Conservation (phyloP, 2,888 invertebrate species). For the Argyresthia goedartella region DNA sequence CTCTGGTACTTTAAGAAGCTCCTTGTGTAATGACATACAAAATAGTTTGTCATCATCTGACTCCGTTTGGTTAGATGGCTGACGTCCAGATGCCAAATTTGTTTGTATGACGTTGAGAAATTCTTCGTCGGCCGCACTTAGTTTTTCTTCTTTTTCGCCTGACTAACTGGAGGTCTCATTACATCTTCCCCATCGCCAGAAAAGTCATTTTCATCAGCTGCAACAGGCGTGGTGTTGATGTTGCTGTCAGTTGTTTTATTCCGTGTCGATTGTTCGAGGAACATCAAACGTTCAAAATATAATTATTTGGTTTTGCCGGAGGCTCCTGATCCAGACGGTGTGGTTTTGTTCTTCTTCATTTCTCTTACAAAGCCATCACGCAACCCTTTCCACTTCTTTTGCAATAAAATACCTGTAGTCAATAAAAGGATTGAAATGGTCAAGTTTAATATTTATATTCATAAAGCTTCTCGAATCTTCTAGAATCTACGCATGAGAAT, state of each 20-base stretch:
- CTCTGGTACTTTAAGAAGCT: slow-evolving; percentile 22
- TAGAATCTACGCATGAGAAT: too few species aligned
- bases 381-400: slow-evolving; percentile 22
- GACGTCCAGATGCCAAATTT: slow-evolving; percentile 17
- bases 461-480: too few species aligned
- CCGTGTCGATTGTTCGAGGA: slow-evolving; percentile 19
- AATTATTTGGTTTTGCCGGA: slow-evolving; percentile 18
- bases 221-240: slow-evolving; percentile 16
- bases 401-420: slow-evolving; percentile 16
- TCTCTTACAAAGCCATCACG: slow-evolving; percentile 19
- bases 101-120: slow-evolving; percentile 16
- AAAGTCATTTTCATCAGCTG: too few species aligned
- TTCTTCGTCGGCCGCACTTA: slow-evolving; percentile 9
- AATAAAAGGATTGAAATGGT: slow-evolving; percentile 9
- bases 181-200: slow-evolving; percentile 6
- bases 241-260: slow-evolving; percentile 17
- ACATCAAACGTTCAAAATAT: slow-evolving; percentile 21
- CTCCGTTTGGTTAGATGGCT: too few species aligned
- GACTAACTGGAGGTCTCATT: slow-evolving; percentile 18
- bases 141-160: slow-evolving; percentile 18
- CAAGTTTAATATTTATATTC: too few species aligned
- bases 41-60: slow-evolving; percentile 24
- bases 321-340: slow-evolving; percentile 17
- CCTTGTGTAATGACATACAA: slow-evolving; percentile 22
- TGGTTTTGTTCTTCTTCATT: slow-evolving; percentile 16